A percentile compares a stretch with the other conserved stretches of the same genome.
Conservation (phyloP, 2,888 invertebrate genomes). For the Cephus rjabovi region DNA sequence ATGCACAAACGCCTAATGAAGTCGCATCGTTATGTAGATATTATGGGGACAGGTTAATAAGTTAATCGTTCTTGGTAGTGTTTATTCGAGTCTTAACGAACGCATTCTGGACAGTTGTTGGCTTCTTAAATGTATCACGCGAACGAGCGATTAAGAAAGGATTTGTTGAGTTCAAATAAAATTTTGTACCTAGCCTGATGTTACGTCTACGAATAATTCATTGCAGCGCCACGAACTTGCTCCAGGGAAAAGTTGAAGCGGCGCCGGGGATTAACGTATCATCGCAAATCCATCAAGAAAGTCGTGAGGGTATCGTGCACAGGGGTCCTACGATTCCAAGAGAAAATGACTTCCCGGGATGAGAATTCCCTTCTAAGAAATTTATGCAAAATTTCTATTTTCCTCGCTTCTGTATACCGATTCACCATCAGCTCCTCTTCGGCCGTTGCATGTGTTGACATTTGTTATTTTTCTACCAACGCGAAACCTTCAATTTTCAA, state of each 20-base stretch:
- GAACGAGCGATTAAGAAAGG: neutral
- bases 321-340: neutral
- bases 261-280: neutral
- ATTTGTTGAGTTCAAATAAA: neutral
- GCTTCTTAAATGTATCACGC: constrained; percentile 5
- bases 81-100: constrained; percentile 33
- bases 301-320: neutral
- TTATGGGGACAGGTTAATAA: constrained; percentile 50
- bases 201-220: neutral
- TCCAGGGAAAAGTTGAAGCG: neutral
- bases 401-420: neutral
- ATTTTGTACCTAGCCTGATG: neutral
- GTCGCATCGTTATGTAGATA: constrained; percentile 47
- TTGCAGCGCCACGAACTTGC: neutral
- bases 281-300: neutral
- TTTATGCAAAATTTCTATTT: neutral
- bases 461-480: neutral
- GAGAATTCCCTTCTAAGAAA: neutral
- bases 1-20: constrained; percentile 37
- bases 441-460: neutral
- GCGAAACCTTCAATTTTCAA: neutral
- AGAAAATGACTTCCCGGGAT: neutral
- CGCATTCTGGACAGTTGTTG: constrained; percentile 21
- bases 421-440: neutral
- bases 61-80: constrained; percentile 36